Evolutionary conservation across 2,113 vertebrate species (phyloP).

Genomic region (Campylomormyrus tamandua): DNA sequence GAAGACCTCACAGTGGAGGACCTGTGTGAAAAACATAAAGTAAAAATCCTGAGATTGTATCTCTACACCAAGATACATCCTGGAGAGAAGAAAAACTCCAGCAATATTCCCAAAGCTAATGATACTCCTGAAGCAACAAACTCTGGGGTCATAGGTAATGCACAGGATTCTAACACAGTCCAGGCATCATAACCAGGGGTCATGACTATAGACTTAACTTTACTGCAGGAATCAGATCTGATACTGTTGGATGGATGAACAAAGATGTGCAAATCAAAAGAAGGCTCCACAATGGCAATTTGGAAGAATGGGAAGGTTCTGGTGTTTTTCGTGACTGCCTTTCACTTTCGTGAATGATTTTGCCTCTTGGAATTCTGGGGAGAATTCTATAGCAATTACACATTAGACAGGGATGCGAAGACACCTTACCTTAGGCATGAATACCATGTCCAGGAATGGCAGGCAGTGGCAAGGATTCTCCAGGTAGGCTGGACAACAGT

Average conservation of each 20-base stretch:
- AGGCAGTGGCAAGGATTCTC: conserved; percentile 24
- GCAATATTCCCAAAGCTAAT: not conserved
- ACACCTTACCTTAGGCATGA: conserved; percentile 21
- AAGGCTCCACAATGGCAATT: conserved; percentile 24
- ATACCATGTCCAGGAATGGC: conserved; percentile 18
- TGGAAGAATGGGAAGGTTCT: not conserved
- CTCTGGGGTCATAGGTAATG: not conserved
- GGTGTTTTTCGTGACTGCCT: conserved; percentile 25
- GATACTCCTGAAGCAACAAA: not conserved
- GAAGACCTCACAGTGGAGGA: not conserved
- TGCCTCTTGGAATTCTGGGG: conserved; percentile 21
- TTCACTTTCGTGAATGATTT: not conserved
- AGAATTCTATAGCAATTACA: conserved; percentile 7
- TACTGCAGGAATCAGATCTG: not conserved
- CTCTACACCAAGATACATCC: not conserved
- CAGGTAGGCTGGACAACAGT: conserved; percentile 16
- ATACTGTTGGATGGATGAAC: not conserved
- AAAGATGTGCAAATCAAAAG: not conserved
- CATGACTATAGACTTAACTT: not conserved
- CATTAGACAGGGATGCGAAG: conserved; percentile 22
- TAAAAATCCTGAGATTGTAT: not conserved
- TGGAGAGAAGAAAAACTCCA: not conserved
- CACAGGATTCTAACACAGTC: not conserved
- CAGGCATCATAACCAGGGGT: not conserved
- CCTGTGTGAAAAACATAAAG: not conserved